Evolutionary conservation across 2,113 vertebrate genomes (phyloP).

Genomic region (Caloenas nicobarica): DNA sequence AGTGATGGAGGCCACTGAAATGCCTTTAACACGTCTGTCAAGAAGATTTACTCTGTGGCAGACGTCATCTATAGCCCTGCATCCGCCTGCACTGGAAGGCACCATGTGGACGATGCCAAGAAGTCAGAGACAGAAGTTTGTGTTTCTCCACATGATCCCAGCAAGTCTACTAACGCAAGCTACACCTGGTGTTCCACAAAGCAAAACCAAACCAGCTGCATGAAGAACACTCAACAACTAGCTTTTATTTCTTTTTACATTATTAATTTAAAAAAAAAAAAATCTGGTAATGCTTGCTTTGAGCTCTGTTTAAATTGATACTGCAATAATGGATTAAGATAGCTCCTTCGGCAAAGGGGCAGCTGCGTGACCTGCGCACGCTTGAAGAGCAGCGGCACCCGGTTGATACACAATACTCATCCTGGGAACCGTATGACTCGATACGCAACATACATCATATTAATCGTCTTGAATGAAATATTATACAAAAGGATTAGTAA

Average conservation of each 20-base stretch:
- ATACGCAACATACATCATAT: slow-evolving; percentile 21
- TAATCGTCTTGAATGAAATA: slow-evolving; percentile 26
- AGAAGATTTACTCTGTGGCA: background rate
- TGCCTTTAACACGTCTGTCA: accelerated
- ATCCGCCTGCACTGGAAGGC: background rate
- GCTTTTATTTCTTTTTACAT: background rate
- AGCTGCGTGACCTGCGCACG: background rate
- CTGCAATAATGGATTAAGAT: background rate
- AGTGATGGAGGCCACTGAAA: background rate
- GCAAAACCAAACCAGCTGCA: background rate
- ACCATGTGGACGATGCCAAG: background rate
- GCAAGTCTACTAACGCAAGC: background rate
- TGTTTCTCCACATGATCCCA: background rate
- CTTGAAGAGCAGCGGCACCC: background rate
- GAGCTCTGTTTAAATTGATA: background rate
- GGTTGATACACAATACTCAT: background rate
- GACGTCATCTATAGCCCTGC: background rate
- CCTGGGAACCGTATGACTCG: background rate
- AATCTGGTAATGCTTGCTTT: background rate
- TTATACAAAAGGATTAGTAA: slow-evolving; percentile 44
- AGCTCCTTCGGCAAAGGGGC: background rate
- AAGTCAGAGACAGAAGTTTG: background rate
- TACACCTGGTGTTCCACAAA: background rate
- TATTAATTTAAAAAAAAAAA: background rate
- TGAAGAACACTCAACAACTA: background rate